These are phyloP conservation scores for Eulemur coronatus DNA, from an alignment of 2,797 vertebrate species.

Conservation along the genomic window DNA sequence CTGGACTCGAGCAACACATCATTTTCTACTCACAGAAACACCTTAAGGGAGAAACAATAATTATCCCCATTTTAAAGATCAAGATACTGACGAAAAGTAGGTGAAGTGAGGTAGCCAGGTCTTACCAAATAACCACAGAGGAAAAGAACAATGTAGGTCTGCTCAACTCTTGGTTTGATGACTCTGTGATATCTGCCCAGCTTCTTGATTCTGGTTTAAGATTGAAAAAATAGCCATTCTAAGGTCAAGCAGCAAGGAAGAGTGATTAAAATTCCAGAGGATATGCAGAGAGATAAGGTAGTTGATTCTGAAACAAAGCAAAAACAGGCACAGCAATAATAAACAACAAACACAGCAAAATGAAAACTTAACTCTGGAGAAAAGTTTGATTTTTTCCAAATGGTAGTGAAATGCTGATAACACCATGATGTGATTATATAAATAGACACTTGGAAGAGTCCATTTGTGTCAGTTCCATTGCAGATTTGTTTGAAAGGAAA, in stretches of 20 bases:
- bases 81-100: neutral
- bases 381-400: neutral
- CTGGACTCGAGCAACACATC: neutral
- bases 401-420: neutral
- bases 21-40: neutral
- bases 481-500: neutral
- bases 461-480: neutral
- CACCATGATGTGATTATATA: neutral
- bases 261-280: neutral
- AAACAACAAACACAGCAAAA: neutral
- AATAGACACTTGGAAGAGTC: neutral
- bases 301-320: neutral
- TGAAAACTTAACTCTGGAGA: neutral
- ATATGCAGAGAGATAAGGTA: neutral
- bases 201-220: neutral
- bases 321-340: neutral
- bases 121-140: neutral
- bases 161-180: neutral
- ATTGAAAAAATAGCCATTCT: neutral
- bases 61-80: neutral
- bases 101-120: neutral
- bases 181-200: neutral
- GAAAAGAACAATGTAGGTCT: neutral
- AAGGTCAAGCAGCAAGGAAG: neutral
- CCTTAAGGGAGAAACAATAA: neutral